Evolutionary conservation across 2,888 invertebrate species (phyloP).

Genomic region (Melieria crassipennis): DNA sequence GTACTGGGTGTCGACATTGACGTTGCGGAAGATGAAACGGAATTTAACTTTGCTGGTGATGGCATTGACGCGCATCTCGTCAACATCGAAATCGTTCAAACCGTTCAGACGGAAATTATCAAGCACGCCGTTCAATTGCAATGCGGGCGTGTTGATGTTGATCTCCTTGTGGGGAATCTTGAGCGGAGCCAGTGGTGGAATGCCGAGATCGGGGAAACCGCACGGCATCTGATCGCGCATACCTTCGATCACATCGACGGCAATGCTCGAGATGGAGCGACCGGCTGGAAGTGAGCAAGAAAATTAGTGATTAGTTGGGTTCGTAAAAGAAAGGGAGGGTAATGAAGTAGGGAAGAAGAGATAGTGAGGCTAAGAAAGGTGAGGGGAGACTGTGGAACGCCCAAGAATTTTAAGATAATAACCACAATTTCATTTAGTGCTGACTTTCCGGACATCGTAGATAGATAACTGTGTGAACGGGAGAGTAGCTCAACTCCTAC

Average conservation of each 20-base stretch:
- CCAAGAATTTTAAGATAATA: too few relatives aligned
- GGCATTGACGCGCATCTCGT: conserved; percentile 54
- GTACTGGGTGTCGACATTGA: conserved; percentile 54
- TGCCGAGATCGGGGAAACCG: conserved; percentile 52
- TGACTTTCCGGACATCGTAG: too few relatives aligned
- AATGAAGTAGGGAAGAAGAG: too few relatives aligned
- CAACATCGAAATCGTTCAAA: conserved; percentile 54
- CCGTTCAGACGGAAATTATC: conserved; percentile 53
- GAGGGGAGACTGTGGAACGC: too few relatives aligned
- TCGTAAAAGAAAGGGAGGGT: neutral
- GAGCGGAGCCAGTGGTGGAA: conserved; percentile 59
- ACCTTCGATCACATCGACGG: conserved; percentile 47
- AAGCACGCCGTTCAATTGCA: conserved; percentile 50
- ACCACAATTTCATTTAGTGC: too few relatives aligned
- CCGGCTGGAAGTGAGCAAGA: conserved; percentile 42
- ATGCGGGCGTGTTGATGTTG: conserved; percentile 44
- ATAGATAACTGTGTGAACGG: too few relatives aligned
- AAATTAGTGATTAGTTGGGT: neutral
- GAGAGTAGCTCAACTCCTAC: too few relatives aligned
- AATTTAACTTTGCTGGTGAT: conserved; percentile 54
- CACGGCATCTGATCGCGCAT: conserved; percentile 58
- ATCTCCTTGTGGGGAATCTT: conserved; percentile 50
- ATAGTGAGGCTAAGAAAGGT: too few relatives aligned
- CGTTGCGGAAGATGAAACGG: conserved; percentile 52
- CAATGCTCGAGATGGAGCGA: conserved; percentile 51